A percentile compares a stretch with the other conserved stretches of the same genome.
Evolutionary conservation across 2,113 vertebrate species (phyloP).

Genomic region (Pachyramphus minor): DNA sequence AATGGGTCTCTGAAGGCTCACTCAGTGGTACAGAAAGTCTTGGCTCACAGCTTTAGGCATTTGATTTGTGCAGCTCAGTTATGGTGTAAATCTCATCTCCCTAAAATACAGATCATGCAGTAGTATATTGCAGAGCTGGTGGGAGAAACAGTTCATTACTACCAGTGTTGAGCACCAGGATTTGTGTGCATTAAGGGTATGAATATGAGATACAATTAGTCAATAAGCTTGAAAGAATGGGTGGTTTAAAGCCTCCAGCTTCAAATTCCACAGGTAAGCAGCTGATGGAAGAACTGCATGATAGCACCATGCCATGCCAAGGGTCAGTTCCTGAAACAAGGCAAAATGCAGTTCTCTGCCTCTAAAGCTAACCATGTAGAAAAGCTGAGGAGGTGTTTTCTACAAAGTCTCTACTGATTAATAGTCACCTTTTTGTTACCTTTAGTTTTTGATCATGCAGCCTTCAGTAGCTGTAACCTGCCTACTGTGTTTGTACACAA

Average conservation of each 20-base stretch:
- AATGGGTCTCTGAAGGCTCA: neutral
- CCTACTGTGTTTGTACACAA: neutral
- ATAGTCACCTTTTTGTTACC: neutral
- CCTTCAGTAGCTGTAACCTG: neutral
- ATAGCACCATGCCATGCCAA: rapidly evolving
- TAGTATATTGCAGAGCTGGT: neutral
- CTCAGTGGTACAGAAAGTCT: neutral
- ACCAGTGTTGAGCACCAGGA: neutral
- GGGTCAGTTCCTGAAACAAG: neutral
- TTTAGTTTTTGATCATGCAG: neutral
- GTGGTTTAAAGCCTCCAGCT: neutral
- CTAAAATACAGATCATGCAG: neutral
- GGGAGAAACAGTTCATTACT: neutral
- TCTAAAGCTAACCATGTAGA: neutral
- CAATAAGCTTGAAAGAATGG: neutral
- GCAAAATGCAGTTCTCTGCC: neutral
- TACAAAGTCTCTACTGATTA: neutral
- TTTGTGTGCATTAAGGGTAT: neutral
- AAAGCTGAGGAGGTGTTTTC: neutral
- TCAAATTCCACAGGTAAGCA: neutral
- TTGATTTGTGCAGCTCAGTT: no score
- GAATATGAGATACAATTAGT: neutral
- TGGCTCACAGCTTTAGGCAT: no score
- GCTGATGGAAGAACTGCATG: rapidly evolving
- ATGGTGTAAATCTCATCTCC: neutral